Conservation (phyloP, 2,113 vertebrate genomes). For the Cyphomyrus discorhynchus region DNA sequence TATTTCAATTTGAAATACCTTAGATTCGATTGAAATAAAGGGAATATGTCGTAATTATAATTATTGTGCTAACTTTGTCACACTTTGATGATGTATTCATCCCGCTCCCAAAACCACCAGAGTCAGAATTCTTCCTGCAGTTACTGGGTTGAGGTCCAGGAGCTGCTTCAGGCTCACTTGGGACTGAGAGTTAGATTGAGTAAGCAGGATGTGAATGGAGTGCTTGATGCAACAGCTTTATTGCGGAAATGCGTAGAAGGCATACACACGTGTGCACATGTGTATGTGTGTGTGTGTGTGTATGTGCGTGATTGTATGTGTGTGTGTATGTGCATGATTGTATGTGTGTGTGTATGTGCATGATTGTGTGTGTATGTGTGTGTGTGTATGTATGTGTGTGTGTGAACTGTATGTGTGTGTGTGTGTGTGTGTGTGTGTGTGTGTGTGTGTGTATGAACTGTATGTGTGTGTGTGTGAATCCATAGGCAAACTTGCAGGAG, state of each 20-base stretch:
- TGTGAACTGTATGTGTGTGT: neutral
- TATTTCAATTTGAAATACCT: neutral
- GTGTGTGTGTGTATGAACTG: neutral
- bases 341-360: neutral
- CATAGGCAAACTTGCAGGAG: neutral
- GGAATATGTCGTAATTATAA: neutral
- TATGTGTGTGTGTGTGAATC: neutral
- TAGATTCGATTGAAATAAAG: neutral
- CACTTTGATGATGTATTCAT: neutral
- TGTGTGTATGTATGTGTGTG: too few relatives aligned
- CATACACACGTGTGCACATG: neutral
- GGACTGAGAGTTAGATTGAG: neutral
- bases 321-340: neutral
- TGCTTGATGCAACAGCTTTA: neutral
- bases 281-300: neutral
- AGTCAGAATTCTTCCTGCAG: neutral
- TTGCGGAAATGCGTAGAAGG: neutral
- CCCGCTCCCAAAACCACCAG: neutral
- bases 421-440: neutral
- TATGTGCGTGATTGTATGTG: neutral
- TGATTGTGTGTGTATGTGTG: too few relatives aligned
- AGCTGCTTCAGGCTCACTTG: neutral
- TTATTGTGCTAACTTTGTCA: neutral
- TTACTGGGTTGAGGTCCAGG: neutral
- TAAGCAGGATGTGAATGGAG: neutral